phyloP scores from a whole-genome alignment of 37 sponge, comb jelly and placozoan genomes.

The Oopsacas minuta region DNA sequence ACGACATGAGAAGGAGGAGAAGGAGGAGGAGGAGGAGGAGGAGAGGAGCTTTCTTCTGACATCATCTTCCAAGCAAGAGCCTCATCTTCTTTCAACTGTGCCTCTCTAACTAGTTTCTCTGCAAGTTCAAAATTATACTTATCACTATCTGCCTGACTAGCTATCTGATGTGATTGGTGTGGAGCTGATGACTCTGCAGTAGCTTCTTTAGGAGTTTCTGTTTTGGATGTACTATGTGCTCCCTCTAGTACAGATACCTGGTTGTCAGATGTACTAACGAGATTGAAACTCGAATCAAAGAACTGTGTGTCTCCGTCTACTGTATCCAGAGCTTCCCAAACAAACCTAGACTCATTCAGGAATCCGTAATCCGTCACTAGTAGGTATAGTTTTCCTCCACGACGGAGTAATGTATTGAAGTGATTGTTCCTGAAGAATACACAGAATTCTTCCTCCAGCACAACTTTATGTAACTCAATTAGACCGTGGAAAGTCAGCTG shows the following conservation, averaged over 20 bases:
- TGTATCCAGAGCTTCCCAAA: conserved; percentile 53
- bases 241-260: not conserved
- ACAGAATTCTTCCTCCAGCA: conserved; percentile 50
- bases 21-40: not conserved
- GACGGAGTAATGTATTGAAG: conserved; percentile 54
- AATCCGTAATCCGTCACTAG: conserved; percentile 72
- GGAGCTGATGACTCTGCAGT: not conserved
- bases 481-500: conserved; percentile 82
- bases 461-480: conserved; percentile 39
- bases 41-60: not conserved
- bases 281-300: conserved; percentile 43
- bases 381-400: conserved; percentile 44
- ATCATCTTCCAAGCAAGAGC: not conserved
- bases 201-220: not conserved
- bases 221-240: not conserved
- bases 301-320: conserved; percentile 55
- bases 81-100: conserved; percentile 14
- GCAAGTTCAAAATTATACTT: not conserved
- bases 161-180: not conserved
- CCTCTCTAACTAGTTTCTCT: not conserved
- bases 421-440: conserved; percentile 95
- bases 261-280: not conserved
- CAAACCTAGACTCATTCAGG: conserved; percentile 50
- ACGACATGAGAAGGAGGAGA: too few species aligned
- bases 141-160: not conserved